Evolutionary conservation across 1,140 invertebrate species (phyloP).

Genomic region (Ooceraea biroi): DNA sequence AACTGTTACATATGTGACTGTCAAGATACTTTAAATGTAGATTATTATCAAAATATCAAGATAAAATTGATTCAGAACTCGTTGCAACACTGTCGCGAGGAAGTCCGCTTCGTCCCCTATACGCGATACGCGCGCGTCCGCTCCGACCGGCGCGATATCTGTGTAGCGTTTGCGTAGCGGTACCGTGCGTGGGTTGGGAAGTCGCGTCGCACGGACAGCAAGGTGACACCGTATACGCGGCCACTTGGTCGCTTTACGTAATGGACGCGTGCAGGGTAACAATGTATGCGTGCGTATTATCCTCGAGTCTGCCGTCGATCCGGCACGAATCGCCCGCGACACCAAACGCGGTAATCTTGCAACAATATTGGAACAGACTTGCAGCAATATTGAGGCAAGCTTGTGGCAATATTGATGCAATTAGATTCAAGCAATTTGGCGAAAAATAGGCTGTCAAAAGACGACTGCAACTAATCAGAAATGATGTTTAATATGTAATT

Average conservation of each 20-base stretch:
- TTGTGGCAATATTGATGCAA: too few species aligned
- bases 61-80: neutral
- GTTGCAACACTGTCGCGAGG: slow-evolving; percentile 11
- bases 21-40: too few species aligned
- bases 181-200: slow-evolving; percentile 76
- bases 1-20: too few species aligned
- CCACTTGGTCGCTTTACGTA: slow-evolving; percentile 70
- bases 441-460: too few species aligned
- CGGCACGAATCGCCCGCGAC: neutral
- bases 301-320: slow-evolving; percentile 13
- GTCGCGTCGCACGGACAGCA: slow-evolving; percentile 66
- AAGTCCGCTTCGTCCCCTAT: neutral
- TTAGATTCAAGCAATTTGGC: too few species aligned
- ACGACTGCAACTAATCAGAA: too few species aligned
- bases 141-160: slow-evolving; percentile 51
- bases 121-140: neutral
- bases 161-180: slow-evolving; percentile 78
- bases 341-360: too few species aligned
- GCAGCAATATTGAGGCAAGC: too few species aligned
- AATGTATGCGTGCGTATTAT: neutral
- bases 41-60: too few species aligned
- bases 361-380: too few species aligned
- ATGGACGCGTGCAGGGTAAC: slow-evolving; percentile 53
- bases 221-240: slow-evolving; percentile 77
- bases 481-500: too few species aligned